Evolutionary conservation across 2,888 invertebrate species (phyloP).

Genomic region (Pristionchus exspectatus): DNA sequence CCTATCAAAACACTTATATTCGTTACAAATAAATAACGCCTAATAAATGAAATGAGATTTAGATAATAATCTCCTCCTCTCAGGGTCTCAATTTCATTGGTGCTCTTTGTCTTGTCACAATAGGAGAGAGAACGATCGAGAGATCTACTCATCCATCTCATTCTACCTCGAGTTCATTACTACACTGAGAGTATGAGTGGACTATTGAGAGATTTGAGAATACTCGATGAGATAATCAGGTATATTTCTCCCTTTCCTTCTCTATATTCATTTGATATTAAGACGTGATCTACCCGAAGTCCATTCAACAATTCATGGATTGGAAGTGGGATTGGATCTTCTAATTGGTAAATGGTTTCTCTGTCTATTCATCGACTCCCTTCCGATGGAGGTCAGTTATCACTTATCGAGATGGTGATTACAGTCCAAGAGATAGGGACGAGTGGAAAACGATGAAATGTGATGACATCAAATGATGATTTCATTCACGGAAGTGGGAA

Average conservation of each 20-base stretch:
- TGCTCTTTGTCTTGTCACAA: slow-evolving; percentile 63
- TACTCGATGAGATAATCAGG: slow-evolving; percentile 62
- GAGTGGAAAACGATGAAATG: background rate
- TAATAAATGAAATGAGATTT: background rate
- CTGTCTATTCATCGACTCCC: slow-evolving; percentile 67
- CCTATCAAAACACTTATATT: too few species aligned
- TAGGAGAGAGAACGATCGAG: slow-evolving; percentile 64
- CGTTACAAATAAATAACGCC: too few species aligned
- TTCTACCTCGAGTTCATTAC: slow-evolving; percentile 61
- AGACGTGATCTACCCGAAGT: slow-evolving; percentile 48
- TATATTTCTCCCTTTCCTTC: slow-evolving; percentile 31
- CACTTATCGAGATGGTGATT: background rate
- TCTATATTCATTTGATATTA: background rate
- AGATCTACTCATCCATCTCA: slow-evolving; percentile 64
- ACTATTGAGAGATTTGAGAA: slow-evolving; percentile 63
- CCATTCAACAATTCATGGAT: slow-evolving; percentile 57
- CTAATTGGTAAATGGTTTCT: slow-evolving; percentile 69
- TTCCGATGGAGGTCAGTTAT: slow-evolving; percentile 66
- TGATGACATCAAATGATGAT: background rate
- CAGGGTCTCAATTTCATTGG: slow-evolving; percentile 67
- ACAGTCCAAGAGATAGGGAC: background rate
- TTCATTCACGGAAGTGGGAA: background rate
- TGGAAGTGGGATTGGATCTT: slow-evolving; percentile 66
- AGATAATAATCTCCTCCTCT: background rate
- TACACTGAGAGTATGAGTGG: slow-evolving; percentile 66